Percentiles rank a stretch among this genome's conserved stretches.
Evolutionary conservation across 2,797 vertebrate genomes (phyloP).

Genomic region (Acropternis orthonyx): DNA sequence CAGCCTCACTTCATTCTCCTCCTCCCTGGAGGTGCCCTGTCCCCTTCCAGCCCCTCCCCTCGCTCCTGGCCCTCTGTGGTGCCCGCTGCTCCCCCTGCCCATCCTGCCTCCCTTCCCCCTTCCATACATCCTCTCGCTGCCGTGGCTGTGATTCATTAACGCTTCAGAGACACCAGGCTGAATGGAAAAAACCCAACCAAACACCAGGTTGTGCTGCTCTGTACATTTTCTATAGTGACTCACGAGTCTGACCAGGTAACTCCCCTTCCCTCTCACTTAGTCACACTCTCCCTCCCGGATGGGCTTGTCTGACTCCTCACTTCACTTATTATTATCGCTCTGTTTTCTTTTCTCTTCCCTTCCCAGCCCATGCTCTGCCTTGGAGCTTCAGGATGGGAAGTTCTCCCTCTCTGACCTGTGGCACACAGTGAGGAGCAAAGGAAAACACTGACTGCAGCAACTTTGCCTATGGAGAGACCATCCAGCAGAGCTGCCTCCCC

Average conservation of each 20-base stretch:
- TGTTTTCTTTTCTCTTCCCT: background rate
- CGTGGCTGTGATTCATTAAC: slow-evolving; percentile 20
- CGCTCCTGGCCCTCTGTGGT: background rate
- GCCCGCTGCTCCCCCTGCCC: background rate
- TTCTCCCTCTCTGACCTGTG: slow-evolving; percentile 15
- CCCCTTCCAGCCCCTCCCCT: background rate
- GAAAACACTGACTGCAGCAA: slow-evolving; percentile 31
- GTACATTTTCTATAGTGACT: slow-evolving; percentile 52
- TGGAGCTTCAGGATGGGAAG: slow-evolving; percentile 18
- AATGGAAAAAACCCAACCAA: slow-evolving; percentile 39
- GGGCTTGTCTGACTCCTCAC: slow-evolving; percentile 2
- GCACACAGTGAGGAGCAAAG: slow-evolving; percentile 27
- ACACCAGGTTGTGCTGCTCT: slow-evolving; percentile 20
- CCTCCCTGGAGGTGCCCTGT: background rate
- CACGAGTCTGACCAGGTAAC: slow-evolving; percentile 42
- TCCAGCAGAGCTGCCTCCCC: slow-evolving; percentile 29
- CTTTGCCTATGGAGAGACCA: slow-evolving; percentile 25
- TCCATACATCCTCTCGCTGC: background rate
- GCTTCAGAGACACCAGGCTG: background rate
- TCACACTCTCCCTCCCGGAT: slow-evolving; percentile 35
- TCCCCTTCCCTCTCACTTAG: slow-evolving; percentile 49
- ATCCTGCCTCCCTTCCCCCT: background rate
- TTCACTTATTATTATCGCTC: background rate
- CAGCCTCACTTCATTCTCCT: background rate
- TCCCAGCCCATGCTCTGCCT: background rate